A percentile compares a stretch with the other conserved stretches of the same genome.
Evolutionary conservation across 2,888 invertebrate genomes (phyloP).

Genomic region (Agonum fuliginosum): DNA sequence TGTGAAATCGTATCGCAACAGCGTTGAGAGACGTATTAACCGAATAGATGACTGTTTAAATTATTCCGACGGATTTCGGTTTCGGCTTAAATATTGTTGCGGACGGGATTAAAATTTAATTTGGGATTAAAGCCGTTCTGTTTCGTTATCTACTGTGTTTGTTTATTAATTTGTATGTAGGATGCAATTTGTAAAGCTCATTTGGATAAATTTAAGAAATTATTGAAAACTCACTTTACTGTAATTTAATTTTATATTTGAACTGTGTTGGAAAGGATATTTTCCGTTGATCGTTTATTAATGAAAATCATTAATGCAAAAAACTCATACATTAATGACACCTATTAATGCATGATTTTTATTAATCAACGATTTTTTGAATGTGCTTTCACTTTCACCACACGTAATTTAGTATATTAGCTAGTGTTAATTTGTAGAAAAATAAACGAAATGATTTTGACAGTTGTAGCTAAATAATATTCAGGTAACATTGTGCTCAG

Average conservation of each 20-base stretch:
- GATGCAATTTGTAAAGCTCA: conserved; percentile 37
- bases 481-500: too few relatives aligned
- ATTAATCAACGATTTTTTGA: too few relatives aligned
- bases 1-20: conserved; percentile 49
- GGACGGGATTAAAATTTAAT: conserved; percentile 57
- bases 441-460: too few relatives aligned
- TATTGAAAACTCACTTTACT: neutral
- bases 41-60: conserved; percentile 55
- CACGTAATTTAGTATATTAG: too few relatives aligned
- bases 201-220: conserved; percentile 28
- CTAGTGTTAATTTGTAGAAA: too few relatives aligned
- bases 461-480: too few relatives aligned
- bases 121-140: conserved; percentile 45
- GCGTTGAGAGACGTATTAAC: conserved; percentile 58
- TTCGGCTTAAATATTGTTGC: conserved; percentile 57
- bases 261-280: neutral
- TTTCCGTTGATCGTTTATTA: neutral
- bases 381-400: too few relatives aligned
- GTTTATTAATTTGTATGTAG: conserved; percentile 47
- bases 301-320: neutral
- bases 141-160: conserved; percentile 41
- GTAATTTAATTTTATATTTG: neutral
- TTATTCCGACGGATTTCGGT: conserved; percentile 55
- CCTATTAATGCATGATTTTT: too few relatives aligned
- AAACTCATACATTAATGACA: too few relatives aligned